A percentile compares a stretch with the other conserved stretches of the same genome.
Conservation (phyloP, 2,888 invertebrate genomes). For the Frankliniella fusca region DNA sequence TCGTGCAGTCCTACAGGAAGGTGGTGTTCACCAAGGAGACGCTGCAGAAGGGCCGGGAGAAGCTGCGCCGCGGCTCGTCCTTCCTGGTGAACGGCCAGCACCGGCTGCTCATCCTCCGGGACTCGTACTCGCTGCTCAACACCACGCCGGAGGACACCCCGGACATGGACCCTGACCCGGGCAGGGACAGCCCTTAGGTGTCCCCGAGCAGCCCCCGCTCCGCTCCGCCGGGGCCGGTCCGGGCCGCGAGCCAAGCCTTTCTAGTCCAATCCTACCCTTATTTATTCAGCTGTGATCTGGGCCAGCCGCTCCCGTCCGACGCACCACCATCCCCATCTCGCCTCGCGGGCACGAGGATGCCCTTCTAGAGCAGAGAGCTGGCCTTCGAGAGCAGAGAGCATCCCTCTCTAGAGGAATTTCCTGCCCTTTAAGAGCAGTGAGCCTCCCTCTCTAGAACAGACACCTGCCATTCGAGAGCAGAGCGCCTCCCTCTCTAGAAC, state of each 20-base stretch:
- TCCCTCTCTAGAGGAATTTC: background rate
- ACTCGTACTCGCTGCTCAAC: constrained; percentile 52
- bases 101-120: constrained; percentile 54
- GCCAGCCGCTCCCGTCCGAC: background rate
- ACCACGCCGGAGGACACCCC: constrained; percentile 33
- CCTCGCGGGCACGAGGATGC: background rate
- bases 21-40: constrained; percentile 66
- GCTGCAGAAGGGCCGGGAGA: constrained; percentile 67
- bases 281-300: background rate
- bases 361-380: background rate
- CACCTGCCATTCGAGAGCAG: background rate
- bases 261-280: background rate
- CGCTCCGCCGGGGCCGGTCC: background rate
- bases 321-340: background rate
- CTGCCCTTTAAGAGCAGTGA: background rate
- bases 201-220: background rate
- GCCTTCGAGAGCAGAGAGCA: background rate
- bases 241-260: background rate
- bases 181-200: background rate
- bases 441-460: background rate
- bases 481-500: background rate
- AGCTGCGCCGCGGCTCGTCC: constrained; percentile 59
- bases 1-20: constrained; percentile 70
- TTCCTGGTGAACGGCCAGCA: constrained; percentile 56
- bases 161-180: constrained; percentile 36